phyloP scores from a whole-genome alignment of 2,113 vertebrate species.

The Spheniscus mendiculus region DNA sequence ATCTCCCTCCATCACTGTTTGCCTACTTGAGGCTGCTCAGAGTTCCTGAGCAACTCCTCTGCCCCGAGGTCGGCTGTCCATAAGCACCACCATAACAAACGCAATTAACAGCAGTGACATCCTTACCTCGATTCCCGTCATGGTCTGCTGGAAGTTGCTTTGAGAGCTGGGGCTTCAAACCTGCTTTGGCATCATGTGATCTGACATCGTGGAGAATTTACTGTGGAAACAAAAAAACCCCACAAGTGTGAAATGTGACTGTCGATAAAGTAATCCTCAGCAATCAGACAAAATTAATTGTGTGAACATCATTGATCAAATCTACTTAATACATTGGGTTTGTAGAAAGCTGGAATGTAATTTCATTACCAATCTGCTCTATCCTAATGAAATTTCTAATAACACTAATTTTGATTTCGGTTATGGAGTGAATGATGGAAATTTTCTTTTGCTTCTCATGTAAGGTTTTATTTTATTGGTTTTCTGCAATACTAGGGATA shows the following conservation, averaged over 20 bases:
- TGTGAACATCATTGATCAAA: constrained; percentile 82
- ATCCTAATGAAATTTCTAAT: constrained; percentile 82
- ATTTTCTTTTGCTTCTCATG: constrained; percentile 70
- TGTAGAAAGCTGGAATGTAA: constrained; percentile 78
- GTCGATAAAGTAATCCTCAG: constrained; percentile 74
- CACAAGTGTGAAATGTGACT: constrained; percentile 73
- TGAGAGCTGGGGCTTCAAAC: neutral
- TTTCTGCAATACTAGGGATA: constrained; percentile 9
- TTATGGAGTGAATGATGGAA: constrained; percentile 63
- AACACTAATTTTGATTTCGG: constrained; percentile 79
- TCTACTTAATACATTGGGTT: constrained; percentile 74
- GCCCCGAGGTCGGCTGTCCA: neutral
- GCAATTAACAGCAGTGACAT: neutral
- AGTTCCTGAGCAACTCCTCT: neutral
- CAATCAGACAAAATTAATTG: constrained; percentile 81
- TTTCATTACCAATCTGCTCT: constrained; percentile 81
- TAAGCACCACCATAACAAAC: neutral
- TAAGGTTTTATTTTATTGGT: constrained; percentile 56
- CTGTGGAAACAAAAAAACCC: constrained; percentile 57
- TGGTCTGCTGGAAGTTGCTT: neutral
- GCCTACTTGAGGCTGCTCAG: neutral
- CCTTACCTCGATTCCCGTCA: constrained; percentile 13
- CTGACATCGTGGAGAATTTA: constrained; percentile 28
- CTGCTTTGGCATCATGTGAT: neutral
- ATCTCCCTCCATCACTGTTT: neutral